These are phyloP conservation scores for Heliothis virescens DNA, from an alignment of 1,140 invertebrate genomes.

Conservation along the genomic window DNA sequence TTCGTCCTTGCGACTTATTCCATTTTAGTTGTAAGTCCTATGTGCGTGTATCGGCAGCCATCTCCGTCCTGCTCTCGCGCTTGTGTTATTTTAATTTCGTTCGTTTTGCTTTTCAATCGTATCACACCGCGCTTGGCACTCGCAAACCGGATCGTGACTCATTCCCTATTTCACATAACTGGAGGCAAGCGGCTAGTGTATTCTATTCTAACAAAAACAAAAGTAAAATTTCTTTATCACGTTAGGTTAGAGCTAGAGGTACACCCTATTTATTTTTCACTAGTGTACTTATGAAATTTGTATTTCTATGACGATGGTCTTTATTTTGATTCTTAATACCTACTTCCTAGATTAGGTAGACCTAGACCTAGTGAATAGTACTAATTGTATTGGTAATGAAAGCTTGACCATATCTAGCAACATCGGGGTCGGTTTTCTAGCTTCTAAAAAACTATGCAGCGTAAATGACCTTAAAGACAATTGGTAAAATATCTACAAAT, in stretches of 20 bases:
- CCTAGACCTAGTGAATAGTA: too few relatives aligned
- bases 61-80: constrained; percentile 24
- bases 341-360: too few relatives aligned
- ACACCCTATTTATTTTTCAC: background rate
- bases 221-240: background rate
- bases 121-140: constrained; percentile 52
- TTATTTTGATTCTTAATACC: too few relatives aligned
- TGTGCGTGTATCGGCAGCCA: constrained; percentile 36
- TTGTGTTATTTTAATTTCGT: constrained; percentile 50
- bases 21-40: background rate
- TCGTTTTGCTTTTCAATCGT: constrained; percentile 48
- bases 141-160: constrained; percentile 52
- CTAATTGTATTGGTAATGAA: too few relatives aligned
- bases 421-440: too few relatives aligned
- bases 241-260: background rate
- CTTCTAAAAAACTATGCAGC: too few relatives aligned
- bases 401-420: too few relatives aligned
- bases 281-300: background rate
- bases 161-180: constrained; percentile 39
- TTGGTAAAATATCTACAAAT: too few relatives aligned
- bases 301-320: too few relatives aligned
- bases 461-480: too few relatives aligned
- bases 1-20: constrained; percentile 36
- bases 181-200: constrained; percentile 11
- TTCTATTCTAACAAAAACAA: constrained; percentile 25